phyloP scores from a whole-genome alignment of 2,888 invertebrate species.

The Clitarchus hookeri region DNA sequence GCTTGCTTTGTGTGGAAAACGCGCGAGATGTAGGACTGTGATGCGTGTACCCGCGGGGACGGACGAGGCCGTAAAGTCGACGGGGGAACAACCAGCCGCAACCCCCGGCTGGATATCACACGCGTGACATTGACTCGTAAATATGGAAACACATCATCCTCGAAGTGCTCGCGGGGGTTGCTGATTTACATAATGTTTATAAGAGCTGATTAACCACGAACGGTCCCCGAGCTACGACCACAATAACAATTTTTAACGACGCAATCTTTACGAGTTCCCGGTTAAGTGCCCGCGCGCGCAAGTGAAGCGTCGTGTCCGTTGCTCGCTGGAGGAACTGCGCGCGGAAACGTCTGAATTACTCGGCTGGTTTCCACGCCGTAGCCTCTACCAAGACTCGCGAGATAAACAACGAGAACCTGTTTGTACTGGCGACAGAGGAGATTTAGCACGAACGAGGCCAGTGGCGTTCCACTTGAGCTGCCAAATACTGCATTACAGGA shows the following conservation, averaged over 20 bases:
- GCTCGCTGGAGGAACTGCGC: neutral
- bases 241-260: slow-evolving; percentile 14
- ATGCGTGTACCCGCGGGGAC: neutral
- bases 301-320: neutral
- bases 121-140: slow-evolving; percentile 14
- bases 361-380: neutral
- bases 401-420: no score
- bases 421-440: no score
- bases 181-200: neutral
- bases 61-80: neutral
- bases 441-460: no score
- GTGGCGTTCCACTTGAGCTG: no score
- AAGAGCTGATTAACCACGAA: slow-evolving; percentile 1
- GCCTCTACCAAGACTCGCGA: no score
- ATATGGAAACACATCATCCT: neutral
- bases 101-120: neutral
- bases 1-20: no score
- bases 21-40: no score
- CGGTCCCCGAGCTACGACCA: neutral
- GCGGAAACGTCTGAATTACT: neutral
- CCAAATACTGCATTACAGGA: no score
- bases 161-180: neutral
- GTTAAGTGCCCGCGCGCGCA: neutral
- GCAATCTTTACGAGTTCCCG: neutral
- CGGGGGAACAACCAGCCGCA: neutral